Evolutionary conservation across 2,113 vertebrate species (phyloP).

Genomic region (Eurypyga helias): DNA sequence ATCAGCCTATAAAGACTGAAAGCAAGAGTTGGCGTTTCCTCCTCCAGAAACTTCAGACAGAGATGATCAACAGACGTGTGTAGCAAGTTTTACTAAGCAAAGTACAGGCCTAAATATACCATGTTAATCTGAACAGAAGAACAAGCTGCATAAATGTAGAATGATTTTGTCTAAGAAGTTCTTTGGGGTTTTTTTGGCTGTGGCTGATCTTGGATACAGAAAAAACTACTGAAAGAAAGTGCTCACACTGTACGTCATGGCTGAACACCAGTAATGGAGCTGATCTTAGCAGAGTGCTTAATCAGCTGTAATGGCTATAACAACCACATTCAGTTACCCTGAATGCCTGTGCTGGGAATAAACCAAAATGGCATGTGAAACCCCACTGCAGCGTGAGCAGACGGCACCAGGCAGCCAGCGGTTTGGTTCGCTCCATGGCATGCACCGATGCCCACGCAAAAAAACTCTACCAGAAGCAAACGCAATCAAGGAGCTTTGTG

Average conservation of each 20-base stretch:
- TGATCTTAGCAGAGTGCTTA: neutral
- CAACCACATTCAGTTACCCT: neutral
- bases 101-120: neutral
- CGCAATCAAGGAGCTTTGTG: neutral
- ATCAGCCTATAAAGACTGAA: neutral
- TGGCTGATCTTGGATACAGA: neutral
- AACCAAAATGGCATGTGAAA: accelerated
- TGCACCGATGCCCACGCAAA: accelerated
- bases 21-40: neutral
- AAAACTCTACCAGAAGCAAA: neutral
- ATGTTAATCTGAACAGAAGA: neutral
- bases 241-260: neutral
- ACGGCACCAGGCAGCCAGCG: accelerated
- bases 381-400: neutral
- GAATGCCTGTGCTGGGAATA: neutral
- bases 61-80: neutral
- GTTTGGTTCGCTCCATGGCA: accelerated
- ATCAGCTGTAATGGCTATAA: neutral
- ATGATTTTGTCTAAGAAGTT: neutral
- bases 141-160: neutral
- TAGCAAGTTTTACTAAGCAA: neutral
- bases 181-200: neutral
- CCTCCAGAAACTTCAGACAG: neutral
- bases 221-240: neutral
- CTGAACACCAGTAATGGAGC: neutral